Base-by-base conservation (phyloP, 2,888 invertebrate species). In the Chrysotoxum bicinctum region DNA sequence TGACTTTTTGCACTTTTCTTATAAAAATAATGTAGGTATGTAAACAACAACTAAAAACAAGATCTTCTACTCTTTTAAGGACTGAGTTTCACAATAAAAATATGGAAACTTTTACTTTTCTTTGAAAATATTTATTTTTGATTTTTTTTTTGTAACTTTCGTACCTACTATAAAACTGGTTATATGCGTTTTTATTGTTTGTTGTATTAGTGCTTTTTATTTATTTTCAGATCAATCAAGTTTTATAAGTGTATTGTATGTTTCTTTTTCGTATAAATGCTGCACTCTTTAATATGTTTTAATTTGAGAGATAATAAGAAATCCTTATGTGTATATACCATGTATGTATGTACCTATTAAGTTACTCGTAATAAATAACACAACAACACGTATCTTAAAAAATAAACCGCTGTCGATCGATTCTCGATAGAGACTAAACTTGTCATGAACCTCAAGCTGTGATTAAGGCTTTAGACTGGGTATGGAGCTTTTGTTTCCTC, bases 21-120 rank as follows among this genome's bases (percentile, higher is more conserved):
- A 23, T 7, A 21, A 60, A 35, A 66, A 45, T 5, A 32, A 16
- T n/a, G 0, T n/a, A 23, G 3, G 10, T 14, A 54, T 30, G 54
- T 54, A 32, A 30, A 54, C 14, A 26, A 40, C 9, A 32, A 52
- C 19, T 21, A 48, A n/a, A 69, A 75, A 66, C 73, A 21, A 64
- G 50, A 76, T 64, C 75, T 50, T 56, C 69, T 64, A 19, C 54
- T 56, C 32, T 10, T 68, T 21, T 21, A 40, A 26, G 58, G 7
- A 79, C 50, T 50, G 23, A 26, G 30, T 37, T 60, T 14, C 60
- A 74, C 68, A 74, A 72, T 40, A 56, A n/a, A 66, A 45, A 50
- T 66, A 50, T 66, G 60, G 35, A 82, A 77, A 77, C 77, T 77
- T 82, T 82, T 82, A 82, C 77, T 77, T 82, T 77, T 73, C 60